Evolutionary conservation across 2,113 vertebrate species (phyloP), one percentile per base, ranked within the genome.

Genomic region (Psittacula cyanocephala): DNA sequence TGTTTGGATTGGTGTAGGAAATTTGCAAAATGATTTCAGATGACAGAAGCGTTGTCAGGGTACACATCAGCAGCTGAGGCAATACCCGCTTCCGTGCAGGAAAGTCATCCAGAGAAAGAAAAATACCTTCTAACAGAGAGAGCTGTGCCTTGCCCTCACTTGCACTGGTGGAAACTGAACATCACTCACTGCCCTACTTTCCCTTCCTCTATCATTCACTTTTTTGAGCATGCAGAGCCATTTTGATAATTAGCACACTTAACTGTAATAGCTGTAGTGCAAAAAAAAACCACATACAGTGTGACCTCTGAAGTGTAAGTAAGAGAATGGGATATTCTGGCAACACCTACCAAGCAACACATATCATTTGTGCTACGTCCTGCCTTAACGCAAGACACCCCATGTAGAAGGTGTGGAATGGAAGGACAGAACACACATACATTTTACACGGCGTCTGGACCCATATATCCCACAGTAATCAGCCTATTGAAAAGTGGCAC

Each of bases 381-480:
- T 74, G 28, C 7, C 6, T n/a, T 19, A 33, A 11, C 18, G 43
- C 6, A 72, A 63, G 39, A 9, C 6, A 67, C 14, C 3, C 0
- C 2, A 2, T 1, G 2, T 5, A 53, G 28, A 53, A 69, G 24
- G 10, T 6, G 6, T 41, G 17, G 46, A 74, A 62, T 9, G 37
- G 35, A 83, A 82, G 43, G 33, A 75, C 43, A 28, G 29, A 28
- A 47, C 37, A 53, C 0, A 2, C 0, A 0, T 4, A 3, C 5
- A 6, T 39, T 17, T 25, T 44, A 17, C 0, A 0, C 24, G 33
- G 3, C 27, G 33, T 33, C 47, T 60, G 57, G 7, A 68, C 4
- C 4, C 46, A 31, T 24, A 20, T 23, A 55, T 28, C 15, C 24
- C 29, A 25, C 33, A 18, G 17, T 4, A 17, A 14, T 22, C 13